These are phyloP conservation scores for Mastomys natalensis DNA, from an alignment of 2,113 vertebrate species.

Conservation along the genomic window DNA sequence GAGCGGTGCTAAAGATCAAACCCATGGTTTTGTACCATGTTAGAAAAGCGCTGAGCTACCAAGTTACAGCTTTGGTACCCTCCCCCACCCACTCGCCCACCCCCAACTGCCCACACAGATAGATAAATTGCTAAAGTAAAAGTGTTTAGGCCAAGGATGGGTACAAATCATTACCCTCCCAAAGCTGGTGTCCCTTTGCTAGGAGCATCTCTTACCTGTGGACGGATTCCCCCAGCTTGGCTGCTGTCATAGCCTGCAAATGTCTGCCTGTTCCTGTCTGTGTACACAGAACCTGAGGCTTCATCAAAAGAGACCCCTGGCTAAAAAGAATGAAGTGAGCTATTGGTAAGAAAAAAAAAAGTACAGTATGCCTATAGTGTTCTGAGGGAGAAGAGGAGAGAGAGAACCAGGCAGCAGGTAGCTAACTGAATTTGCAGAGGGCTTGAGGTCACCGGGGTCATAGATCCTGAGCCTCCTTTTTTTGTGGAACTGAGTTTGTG, in stretches of 20 bases:
- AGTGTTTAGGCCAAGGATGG: neutral
- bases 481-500: neutral
- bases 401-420: neutral
- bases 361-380: neutral
- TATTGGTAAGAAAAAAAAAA: neutral
- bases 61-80: neutral
- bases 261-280: neutral
- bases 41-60: neutral
- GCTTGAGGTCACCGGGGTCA: neutral
- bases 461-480: neutral
- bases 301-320: neutral
- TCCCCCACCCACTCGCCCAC: neutral
- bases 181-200: neutral
- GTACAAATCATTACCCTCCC: neutral
- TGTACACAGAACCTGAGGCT: neutral
- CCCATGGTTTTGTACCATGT: neutral
- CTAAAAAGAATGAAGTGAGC: neutral
- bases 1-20: neutral
- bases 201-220: neutral
- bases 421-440: neutral
- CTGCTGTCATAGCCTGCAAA: neutral
- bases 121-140: slow-evolving; percentile 35
- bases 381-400: neutral
- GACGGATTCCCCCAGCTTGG: neutral
- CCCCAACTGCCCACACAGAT: neutral